Conservation (phyloP, 2,797 vertebrate genomes). For the Oceanodroma leucorhoa region DNA sequence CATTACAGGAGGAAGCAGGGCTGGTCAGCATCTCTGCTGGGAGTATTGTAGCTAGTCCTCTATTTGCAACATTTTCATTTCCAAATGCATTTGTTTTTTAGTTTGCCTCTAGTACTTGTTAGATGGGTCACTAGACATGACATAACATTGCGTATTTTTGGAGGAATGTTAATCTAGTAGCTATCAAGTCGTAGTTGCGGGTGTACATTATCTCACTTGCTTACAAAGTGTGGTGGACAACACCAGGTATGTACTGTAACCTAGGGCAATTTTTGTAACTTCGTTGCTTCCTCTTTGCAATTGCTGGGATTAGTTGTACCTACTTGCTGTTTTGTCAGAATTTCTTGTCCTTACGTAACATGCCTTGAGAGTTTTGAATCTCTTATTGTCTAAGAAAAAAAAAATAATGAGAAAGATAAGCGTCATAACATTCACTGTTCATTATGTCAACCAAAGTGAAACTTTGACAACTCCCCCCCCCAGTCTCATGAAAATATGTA, state of each 20-base stretch:
- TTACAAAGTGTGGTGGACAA: not conserved
- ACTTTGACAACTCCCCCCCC: not conserved
- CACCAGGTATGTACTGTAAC: not conserved
- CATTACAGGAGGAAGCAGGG: not conserved
- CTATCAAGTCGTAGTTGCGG: not conserved
- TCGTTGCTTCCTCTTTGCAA: not conserved
- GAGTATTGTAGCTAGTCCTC: not conserved
- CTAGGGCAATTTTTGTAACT: not conserved
- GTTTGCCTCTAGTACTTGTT: not conserved
- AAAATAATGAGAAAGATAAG: not conserved
- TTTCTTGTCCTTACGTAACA: not conserved
- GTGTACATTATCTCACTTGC: not conserved
- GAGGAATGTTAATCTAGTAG: not conserved
- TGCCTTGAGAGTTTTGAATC: not conserved
- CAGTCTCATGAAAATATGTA: not conserved
- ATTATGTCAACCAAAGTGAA: not conserved
- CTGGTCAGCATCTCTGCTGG: not conserved
- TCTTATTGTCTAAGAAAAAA: not conserved
- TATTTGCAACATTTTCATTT: not conserved
- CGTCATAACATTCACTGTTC: not conserved
- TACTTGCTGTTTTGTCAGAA: not conserved
- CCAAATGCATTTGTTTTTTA: not conserved
- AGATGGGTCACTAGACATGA: not conserved
- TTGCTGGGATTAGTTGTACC: not conserved
- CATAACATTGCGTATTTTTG: not conserved